Evolutionary conservation across 2,797 vertebrate genomes (phyloP).

Genomic region (Rhadinocentrus ornatus): DNA sequence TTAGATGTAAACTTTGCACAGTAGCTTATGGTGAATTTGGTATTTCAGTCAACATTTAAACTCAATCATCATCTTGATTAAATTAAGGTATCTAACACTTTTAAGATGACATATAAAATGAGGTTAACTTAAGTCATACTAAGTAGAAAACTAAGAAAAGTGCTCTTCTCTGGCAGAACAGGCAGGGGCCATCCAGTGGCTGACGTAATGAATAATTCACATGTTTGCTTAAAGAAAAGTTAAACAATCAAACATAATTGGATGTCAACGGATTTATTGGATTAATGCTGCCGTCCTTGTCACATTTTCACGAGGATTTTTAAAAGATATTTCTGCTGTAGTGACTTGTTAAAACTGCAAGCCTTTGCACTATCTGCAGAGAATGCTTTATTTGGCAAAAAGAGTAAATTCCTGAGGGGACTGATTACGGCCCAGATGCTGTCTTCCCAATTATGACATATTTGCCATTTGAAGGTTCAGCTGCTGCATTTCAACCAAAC

Average conservation of each 20-base stretch:
- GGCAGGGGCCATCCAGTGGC: slow-evolving; percentile 2
- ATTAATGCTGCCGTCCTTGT: slow-evolving; percentile 54
- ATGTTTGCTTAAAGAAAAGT: slow-evolving; percentile 36
- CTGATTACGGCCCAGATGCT: slow-evolving; percentile 35
- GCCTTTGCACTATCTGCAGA: slow-evolving; percentile 30
- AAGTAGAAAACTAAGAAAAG: too few species aligned
- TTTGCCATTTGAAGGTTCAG: slow-evolving; percentile 28
- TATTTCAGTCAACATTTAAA: not conserved
- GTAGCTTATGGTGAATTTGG: not conserved
- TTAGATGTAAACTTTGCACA: not conserved
- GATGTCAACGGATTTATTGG: slow-evolving; percentile 57
- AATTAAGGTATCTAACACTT: too few species aligned
- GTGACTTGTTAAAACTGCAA: slow-evolving; percentile 46
- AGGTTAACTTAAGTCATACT: not conserved
- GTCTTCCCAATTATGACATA: slow-evolving; percentile 38
- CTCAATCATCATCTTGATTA: too few species aligned
- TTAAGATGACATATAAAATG: too few species aligned
- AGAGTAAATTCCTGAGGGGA: slow-evolving; percentile 46
- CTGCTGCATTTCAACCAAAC: slow-evolving; percentile 12
- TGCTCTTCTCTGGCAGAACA: not conserved
- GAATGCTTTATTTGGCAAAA: slow-evolving; percentile 47
- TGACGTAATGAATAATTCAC: slow-evolving; percentile 35
- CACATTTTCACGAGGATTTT: slow-evolving; percentile 44
- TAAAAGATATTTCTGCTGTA: slow-evolving; percentile 17
- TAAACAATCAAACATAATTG: slow-evolving; percentile 53